Conservation (phyloP, 1,140 invertebrate species). For the Tachypleus tridentatus region DNA sequence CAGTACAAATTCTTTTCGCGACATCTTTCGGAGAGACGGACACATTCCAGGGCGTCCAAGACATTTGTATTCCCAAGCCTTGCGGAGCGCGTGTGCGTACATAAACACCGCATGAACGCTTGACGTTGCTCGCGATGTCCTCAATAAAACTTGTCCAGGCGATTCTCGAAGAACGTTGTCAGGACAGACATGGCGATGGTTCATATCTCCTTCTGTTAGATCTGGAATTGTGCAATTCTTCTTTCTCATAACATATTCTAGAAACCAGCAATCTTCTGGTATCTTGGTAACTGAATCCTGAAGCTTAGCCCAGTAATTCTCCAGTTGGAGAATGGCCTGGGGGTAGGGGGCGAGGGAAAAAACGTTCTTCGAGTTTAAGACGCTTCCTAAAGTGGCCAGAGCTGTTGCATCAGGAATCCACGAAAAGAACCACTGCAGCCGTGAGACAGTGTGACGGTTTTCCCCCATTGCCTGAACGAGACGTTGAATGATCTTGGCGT, state of each 20-base stretch:
- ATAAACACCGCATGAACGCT: slow-evolving; percentile 35
- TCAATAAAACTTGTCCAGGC: slow-evolving; percentile 22
- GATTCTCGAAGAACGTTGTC: slow-evolving; percentile 23
- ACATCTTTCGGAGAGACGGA: slow-evolving; percentile 26
- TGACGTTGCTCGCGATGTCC: slow-evolving; percentile 32
- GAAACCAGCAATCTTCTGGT: slow-evolving; percentile 14
- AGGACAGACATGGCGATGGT: no score
- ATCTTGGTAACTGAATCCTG: background rate
- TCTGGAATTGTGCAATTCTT: slow-evolving; percentile 19
- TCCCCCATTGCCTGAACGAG: slow-evolving; percentile 6
- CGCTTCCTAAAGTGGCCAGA: background rate
- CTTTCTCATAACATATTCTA: slow-evolving; percentile 7
- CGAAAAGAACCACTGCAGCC: slow-evolving; percentile 20
- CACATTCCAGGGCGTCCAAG: slow-evolving; percentile 29
- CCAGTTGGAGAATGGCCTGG: slow-evolving; percentile 7
- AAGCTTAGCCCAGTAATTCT: slow-evolving; percentile 18
- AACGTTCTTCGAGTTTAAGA: slow-evolving; percentile 7
- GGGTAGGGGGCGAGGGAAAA: slow-evolving; percentile 17
- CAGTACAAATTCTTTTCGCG: slow-evolving; percentile 30
- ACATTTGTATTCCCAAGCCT: slow-evolving; percentile 33
- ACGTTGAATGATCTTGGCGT: slow-evolving; percentile 1
- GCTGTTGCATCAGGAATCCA: slow-evolving; percentile 10
- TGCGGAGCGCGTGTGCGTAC: slow-evolving; percentile 33
- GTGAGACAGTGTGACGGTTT: slow-evolving; percentile 6
- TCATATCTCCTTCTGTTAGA: background rate